Evolutionary conservation across 2,797 vertebrate species (phyloP).

Genomic region (Macropus fuliginosus): DNA sequence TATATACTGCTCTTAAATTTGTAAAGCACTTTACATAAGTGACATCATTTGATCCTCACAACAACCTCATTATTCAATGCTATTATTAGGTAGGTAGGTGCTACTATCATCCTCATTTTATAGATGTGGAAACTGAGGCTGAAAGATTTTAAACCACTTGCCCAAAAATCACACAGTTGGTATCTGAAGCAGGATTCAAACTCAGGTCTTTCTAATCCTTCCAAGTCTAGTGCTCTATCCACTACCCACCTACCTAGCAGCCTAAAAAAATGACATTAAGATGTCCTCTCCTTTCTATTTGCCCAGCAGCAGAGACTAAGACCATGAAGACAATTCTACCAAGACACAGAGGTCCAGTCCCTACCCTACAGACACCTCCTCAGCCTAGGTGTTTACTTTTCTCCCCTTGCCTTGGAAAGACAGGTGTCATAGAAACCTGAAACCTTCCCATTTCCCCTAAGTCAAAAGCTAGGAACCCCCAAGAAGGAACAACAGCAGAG

Average conservation of each 20-base stretch:
- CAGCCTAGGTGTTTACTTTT: neutral
- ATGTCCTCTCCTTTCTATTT: neutral
- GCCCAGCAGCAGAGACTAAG: neutral
- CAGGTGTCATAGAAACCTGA: neutral
- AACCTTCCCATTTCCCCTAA: neutral
- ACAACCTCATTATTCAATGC: neutral
- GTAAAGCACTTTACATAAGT: neutral
- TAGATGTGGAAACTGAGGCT: neutral
- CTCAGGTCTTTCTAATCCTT: neutral
- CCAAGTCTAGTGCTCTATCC: neutral
- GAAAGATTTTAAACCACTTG: neutral
- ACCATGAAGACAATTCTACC: neutral
- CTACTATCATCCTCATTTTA: neutral
- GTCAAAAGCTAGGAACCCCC: neutral
- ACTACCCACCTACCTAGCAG: neutral
- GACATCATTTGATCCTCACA: neutral
- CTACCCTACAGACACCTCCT: neutral
- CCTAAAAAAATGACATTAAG: neutral
- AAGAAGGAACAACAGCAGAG: neutral
- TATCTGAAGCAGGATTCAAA: neutral
- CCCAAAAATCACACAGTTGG: neutral
- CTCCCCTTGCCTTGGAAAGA: neutral
- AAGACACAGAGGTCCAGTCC: neutral
- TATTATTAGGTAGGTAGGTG: neutral
- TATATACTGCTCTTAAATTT: neutral